phyloP scores from a whole-genome alignment of 37 sponge, comb jelly and placozoan species.

The Spongia lamella region DNA sequence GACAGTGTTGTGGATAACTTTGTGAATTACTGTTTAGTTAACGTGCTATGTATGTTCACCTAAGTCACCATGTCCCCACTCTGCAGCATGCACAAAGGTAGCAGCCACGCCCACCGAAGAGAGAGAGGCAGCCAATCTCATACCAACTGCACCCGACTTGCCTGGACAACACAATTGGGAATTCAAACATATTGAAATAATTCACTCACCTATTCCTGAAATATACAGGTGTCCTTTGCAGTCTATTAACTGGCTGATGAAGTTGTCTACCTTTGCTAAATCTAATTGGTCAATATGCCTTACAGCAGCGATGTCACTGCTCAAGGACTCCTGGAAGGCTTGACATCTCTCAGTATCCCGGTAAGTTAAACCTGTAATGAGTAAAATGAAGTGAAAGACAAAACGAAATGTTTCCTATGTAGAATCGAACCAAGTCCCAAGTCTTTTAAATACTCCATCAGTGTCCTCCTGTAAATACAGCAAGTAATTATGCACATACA shows the following conservation, averaged over 20 bases:
- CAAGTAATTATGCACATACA: conserved; percentile 1
- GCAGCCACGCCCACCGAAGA: conserved; percentile 67
- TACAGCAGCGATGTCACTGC: conserved; percentile 24
- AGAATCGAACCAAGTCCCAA: too few species aligned
- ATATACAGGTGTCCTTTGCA: conserved; percentile 53
- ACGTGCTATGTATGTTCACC: conserved; percentile 42
- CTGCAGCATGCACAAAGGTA: conserved; percentile 71
- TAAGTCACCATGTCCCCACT: conserved; percentile 83
- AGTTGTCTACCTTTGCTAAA: neutral
- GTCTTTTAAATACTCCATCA: too few species aligned
- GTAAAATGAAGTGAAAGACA: neutral
- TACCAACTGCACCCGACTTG: conserved; percentile 76
- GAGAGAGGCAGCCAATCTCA: conserved; percentile 66
- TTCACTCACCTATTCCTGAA: conserved; percentile 71
- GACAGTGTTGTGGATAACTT: too few species aligned
- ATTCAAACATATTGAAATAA: neutral
- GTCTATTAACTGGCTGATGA: conserved; percentile 21
- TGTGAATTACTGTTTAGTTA: too few species aligned
- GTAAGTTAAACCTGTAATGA: neutral
- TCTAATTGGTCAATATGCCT: conserved; percentile 11
- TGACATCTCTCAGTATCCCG: neutral
- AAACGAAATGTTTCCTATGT: neutral
- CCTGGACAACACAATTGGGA: conserved; percentile 34
- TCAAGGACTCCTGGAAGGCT: conserved; percentile 18
- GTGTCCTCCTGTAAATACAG: neutral